These are phyloP conservation scores for Sebastes minor DNA, from an alignment of 2,797 vertebrate species.

Conservation along the genomic window DNA sequence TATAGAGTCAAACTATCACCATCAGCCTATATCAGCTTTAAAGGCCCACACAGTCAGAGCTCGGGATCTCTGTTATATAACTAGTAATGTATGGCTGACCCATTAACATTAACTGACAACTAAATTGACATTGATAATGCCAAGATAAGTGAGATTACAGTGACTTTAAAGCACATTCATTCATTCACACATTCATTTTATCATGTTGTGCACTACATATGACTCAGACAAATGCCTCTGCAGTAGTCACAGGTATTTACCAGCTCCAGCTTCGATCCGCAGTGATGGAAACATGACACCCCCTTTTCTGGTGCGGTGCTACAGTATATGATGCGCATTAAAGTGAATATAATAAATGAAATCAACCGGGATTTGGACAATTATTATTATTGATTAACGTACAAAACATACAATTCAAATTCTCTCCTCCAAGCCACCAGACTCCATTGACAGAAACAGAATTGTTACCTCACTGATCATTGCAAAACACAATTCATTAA, in stretches of 20 bases:
- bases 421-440: fast-evolving
- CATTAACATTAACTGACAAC: neutral
- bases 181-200: neutral
- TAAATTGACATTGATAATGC: neutral
- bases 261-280: no score
- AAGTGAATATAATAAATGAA: no score
- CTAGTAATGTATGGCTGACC: neutral
- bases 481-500: no score
- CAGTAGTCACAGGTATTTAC: no score
- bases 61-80: neutral
- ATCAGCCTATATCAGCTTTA: neutral
- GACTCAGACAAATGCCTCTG: neutral
- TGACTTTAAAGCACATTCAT: neutral
- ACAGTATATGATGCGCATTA: fast-evolving
- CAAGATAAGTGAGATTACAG: neutral
- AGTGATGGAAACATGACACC: no score
- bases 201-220: neutral
- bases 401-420: no score
- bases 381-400: no score
- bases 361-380: no score
- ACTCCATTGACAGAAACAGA: no score
- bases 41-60: neutral
- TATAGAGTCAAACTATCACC: neutral
- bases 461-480: no score
- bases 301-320: no score